Evolutionary conservation across 2,113 vertebrate genomes (phyloP).

Genomic region (Heptranchias perlo): DNA sequence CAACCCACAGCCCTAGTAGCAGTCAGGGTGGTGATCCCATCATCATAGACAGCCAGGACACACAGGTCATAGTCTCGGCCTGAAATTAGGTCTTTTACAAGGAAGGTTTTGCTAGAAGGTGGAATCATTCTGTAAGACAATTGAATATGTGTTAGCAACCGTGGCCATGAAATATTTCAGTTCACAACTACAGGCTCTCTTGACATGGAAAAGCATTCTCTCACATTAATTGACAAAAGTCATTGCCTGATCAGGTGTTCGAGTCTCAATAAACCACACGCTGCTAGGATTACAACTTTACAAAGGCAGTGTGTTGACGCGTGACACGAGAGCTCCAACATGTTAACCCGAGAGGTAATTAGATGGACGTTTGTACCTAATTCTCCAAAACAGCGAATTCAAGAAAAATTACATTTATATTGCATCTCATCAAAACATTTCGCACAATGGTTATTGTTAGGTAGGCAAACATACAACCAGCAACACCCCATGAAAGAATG

Average conservation of each 20-base stretch:
- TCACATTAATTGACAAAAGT: not conserved
- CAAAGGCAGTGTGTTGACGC: not conserved
- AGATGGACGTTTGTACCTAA: not conserved
- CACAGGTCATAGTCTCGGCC: slow-evolving; percentile 86
- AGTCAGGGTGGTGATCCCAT: slow-evolving; percentile 73
- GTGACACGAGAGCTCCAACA: no score
- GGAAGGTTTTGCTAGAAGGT: slow-evolving; percentile 76
- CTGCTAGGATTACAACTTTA: not conserved
- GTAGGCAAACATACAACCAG: no score
- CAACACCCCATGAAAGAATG: no score
- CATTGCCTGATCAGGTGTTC: not conserved
- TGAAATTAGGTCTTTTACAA: slow-evolving; percentile 80
- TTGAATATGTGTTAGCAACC: not conserved
- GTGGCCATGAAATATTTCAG: not conserved
- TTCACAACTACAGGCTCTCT: not conserved
- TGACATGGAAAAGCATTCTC: not conserved
- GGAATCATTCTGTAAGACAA: slow-evolving; percentile 74
- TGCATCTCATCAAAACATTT: no score
- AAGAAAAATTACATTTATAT: not conserved
- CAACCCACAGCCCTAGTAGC: slow-evolving; percentile 80
- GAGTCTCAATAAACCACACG: not conserved
- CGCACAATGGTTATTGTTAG: no score
- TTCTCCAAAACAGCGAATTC: not conserved
- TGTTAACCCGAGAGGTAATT: not conserved
- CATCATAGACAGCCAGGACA: slow-evolving; percentile 82